phyloP scores from a whole-genome alignment of 1,140 invertebrate species.

The Oreohelix idahoensis region DNA sequence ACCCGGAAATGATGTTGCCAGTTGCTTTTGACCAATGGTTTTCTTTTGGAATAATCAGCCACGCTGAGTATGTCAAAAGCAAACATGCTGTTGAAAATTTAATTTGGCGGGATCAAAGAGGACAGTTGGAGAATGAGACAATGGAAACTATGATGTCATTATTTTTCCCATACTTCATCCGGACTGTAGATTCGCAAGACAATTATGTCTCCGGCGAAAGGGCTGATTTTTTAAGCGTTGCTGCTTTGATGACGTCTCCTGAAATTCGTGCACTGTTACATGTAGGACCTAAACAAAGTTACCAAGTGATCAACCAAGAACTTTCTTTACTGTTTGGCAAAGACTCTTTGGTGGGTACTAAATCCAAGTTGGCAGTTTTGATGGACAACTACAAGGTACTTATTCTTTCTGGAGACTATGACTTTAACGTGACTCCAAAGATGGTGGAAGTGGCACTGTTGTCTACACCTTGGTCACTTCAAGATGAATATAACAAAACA shows the following conservation, averaged over 20 bases:
- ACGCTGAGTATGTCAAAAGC: background rate
- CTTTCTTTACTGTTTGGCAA: too few relatives aligned
- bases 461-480: background rate
- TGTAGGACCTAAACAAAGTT: background rate
- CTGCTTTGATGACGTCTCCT: background rate
- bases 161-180: background rate
- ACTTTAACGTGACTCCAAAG: background rate
- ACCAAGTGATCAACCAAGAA: background rate
- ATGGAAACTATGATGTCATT: background rate
- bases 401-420: background rate
- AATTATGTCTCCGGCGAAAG: background rate
- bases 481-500: background rate
- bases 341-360: background rate
- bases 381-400: slow-evolving; percentile 28
- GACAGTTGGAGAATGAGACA: too few relatives aligned
- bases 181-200: too few relatives aligned
- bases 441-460: background rate
- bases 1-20: background rate
- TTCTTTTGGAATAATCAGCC: background rate
- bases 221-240: background rate
- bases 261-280: background rate
- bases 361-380: background rate
- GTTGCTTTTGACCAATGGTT: background rate
- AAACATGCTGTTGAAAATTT: too few relatives aligned
- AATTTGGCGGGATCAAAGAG: too few relatives aligned